Evolutionary conservation across 2,113 vertebrate species (phyloP).

Genomic region (Corythornis madagascariensis): DNA sequence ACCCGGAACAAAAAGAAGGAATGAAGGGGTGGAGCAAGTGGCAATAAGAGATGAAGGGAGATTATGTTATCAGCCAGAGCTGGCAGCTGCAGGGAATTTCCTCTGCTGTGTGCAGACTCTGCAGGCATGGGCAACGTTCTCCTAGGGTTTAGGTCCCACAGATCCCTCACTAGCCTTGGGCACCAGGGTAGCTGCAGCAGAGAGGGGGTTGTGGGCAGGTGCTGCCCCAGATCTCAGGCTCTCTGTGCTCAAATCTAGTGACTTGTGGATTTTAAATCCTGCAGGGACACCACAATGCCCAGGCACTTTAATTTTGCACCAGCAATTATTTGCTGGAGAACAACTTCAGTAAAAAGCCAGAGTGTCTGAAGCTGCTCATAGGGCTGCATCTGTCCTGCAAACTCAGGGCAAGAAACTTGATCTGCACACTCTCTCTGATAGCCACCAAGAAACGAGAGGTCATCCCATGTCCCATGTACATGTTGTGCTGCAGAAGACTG

Average conservation of each 20-base stretch:
- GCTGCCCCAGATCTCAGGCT: not conserved
- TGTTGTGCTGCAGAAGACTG: not conserved
- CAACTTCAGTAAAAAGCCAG: not conserved
- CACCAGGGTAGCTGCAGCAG: not conserved
- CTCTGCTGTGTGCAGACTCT: not conserved
- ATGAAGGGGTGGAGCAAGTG: not conserved
- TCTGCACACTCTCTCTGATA: not conserved
- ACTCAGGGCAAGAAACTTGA: not conserved
- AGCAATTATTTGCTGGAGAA: not conserved
- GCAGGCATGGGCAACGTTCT: not conserved
- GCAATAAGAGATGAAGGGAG: slow-evolving; percentile 5
- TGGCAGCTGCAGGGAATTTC: not conserved
- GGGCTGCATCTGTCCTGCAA: not conserved
- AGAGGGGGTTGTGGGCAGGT: not conserved
- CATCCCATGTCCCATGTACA: not conserved
- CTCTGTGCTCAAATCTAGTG: not conserved
- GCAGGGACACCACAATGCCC: no score
- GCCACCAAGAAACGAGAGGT: no score
- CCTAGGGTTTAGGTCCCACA: not conserved
- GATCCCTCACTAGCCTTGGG: accelerated
- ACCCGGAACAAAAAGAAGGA: not conserved
- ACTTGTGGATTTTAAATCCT: not conserved
- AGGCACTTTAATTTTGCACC: not conserved
- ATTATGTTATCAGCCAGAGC: slow-evolving; percentile 22
- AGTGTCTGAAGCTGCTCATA: not conserved